Conservation (phyloP, 1,140 invertebrate genomes). For the Halyomorpha halys region DNA sequence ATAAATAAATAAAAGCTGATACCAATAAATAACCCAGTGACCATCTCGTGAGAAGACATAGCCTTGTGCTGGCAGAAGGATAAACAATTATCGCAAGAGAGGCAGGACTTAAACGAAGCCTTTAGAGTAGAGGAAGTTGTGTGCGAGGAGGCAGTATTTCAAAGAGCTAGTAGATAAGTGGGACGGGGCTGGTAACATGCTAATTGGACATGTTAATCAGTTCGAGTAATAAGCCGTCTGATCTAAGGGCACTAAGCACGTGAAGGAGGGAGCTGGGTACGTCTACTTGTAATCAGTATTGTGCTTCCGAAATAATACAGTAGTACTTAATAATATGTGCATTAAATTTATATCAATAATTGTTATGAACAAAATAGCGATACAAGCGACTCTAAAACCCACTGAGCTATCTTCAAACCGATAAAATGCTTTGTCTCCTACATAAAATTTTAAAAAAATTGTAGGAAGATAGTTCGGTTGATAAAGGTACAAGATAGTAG, state of each 20-base stretch:
- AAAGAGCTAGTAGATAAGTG: not conserved
- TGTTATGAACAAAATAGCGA: too few relatives aligned
- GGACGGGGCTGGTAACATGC: not conserved
- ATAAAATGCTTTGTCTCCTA: too few relatives aligned
- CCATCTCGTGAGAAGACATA: not conserved
- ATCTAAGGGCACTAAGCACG: not conserved
- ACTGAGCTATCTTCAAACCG: too few relatives aligned
- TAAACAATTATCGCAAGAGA: not conserved
- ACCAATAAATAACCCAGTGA: not conserved
- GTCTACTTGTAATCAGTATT: too few relatives aligned
- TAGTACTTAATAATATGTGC: too few relatives aligned
- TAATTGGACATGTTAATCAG: conserved; percentile 12
- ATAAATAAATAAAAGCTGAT: not conserved
- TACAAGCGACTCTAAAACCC: too few relatives aligned
- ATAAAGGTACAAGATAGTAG: too few relatives aligned
- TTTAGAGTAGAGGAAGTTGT: not conserved
- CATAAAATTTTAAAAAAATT: too few relatives aligned
- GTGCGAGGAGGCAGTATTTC: not conserved
- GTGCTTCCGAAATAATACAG: too few relatives aligned
- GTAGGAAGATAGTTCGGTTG: too few relatives aligned
- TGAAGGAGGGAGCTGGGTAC: not conserved
- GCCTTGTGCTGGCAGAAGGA: too few relatives aligned
- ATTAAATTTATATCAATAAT: too few relatives aligned
- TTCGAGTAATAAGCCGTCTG: not conserved
- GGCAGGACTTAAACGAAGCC: not conserved